Conservation (phyloP, 1,140 invertebrate genomes). For the Halictus rubicundus region DNA sequence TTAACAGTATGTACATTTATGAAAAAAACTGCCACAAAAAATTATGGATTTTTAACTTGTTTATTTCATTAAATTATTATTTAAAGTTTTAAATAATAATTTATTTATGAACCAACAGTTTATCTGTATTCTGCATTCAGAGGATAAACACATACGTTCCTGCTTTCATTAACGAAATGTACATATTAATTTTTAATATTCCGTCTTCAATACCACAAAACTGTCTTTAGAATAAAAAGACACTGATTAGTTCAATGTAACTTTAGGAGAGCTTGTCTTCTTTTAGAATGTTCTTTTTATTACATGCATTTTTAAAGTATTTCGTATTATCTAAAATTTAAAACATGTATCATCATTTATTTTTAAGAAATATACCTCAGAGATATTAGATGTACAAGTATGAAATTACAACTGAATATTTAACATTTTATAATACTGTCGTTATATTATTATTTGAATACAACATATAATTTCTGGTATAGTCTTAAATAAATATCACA, state of each 20-base stretch:
- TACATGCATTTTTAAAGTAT: background rate
- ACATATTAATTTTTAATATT: background rate
- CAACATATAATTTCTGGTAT: conserved; percentile 12
- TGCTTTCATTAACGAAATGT: background rate
- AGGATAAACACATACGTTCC: background rate
- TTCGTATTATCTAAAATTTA: conserved; percentile 5
- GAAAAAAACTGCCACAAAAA: background rate
- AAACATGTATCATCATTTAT: conserved; percentile 14
- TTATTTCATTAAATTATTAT: background rate
- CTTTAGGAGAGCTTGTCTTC: conserved; percentile 9
- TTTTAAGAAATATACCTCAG: background rate
- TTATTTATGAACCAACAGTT: background rate
- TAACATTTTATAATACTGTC: conserved; percentile 35
- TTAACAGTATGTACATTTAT: background rate
- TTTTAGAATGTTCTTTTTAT: conserved; percentile 5
- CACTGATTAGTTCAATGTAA: conserved; percentile 28
- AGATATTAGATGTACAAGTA: conserved; percentile 25
- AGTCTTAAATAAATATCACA: conserved; percentile 38
- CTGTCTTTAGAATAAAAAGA: background rate
- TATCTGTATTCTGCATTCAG: background rate
- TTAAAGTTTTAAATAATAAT: background rate
- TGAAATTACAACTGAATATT: conserved; percentile 20
- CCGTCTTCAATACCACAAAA: background rate
- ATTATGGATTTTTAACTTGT: background rate
- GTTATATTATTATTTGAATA: conserved; percentile 27